Percentiles rank a stretch among this genome's conserved stretches.
Conservation (phyloP, 2,888 invertebrate genomes). For the Agrochola lychnidis region DNA sequence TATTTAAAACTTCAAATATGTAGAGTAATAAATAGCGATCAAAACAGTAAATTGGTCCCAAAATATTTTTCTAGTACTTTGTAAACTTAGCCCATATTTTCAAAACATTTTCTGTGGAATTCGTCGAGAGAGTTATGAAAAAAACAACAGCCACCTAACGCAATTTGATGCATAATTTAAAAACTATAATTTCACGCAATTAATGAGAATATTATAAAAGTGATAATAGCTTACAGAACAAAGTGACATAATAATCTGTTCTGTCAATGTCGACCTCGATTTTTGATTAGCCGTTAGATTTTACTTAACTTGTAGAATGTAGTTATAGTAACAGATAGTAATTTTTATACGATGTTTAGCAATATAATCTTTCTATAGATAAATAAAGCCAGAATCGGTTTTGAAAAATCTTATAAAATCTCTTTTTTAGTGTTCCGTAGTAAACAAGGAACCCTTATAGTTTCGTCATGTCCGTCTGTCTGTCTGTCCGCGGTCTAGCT, state of each 20-base stretch:
- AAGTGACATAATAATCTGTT: constrained; percentile 54
- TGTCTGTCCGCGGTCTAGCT: too few relatives aligned
- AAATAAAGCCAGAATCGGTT: too few relatives aligned
- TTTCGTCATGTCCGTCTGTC: too few relatives aligned
- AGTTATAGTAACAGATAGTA: neutral
- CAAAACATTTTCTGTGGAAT: neutral
- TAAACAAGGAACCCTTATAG: too few relatives aligned
- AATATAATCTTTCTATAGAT: too few relatives aligned
- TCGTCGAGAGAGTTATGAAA: neutral
- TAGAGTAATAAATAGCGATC: neutral
- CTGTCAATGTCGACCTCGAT: constrained; percentile 51
- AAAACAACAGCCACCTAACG: neutral
- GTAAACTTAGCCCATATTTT: neutral
- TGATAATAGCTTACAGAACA: constrained; percentile 44
- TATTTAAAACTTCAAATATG: neutral
- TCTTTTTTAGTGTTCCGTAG: too few relatives aligned
- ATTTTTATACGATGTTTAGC: neutral
- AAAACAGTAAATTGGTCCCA: neutral
- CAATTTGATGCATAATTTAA: constrained; percentile 3
- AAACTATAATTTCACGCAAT: constrained; percentile 39
- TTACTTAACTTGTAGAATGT: constrained; percentile 30
- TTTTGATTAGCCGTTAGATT: constrained; percentile 30
- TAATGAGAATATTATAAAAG: constrained; percentile 35
- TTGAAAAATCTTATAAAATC: too few relatives aligned
- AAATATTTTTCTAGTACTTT: neutral